These are phyloP conservation scores for Nesospiza acunhae DNA, from an alignment of 2,113 vertebrate species.

Conservation along the genomic window DNA sequence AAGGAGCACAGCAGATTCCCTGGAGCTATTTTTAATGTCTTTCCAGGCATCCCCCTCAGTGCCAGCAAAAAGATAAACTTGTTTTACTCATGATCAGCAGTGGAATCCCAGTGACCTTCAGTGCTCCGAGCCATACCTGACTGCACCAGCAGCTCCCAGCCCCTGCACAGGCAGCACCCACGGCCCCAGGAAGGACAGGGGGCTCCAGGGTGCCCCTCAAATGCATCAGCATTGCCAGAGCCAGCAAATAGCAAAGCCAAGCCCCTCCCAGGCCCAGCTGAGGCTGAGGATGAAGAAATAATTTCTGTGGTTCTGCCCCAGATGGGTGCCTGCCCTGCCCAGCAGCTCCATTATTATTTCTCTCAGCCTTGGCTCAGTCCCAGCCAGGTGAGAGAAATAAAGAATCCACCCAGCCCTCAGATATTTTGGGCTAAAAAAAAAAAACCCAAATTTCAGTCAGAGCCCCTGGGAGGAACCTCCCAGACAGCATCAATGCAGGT, in stretches of 20 bases:
- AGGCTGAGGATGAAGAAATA: background rate
- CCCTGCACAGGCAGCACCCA: background rate
- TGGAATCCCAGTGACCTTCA: background rate
- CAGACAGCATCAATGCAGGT: fast-evolving
- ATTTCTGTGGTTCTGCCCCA: background rate
- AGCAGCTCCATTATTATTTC: background rate
- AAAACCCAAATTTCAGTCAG: fast-evolving
- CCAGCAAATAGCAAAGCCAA: fast-evolving
- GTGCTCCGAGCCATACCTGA: background rate
- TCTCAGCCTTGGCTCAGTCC: background rate
- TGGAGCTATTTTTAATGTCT: background rate
- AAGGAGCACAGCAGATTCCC: background rate
- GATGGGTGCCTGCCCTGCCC: background rate
- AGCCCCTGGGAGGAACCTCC: background rate
- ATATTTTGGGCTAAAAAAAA: fast-evolving
- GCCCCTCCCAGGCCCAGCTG: background rate
- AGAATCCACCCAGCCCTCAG: background rate
- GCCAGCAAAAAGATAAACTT: background rate
- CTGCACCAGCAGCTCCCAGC: background rate
- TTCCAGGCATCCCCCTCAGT: background rate
- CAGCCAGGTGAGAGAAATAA: background rate
- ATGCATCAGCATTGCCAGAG: fast-evolving
- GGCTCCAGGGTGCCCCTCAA: fast-evolving
- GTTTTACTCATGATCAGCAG: background rate
- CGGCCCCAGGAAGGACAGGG: fast-evolving